These are phyloP conservation scores for Cataglyphis albicans DNA, from an alignment of 2,888 invertebrate genomes.

Conservation along the genomic window DNA sequence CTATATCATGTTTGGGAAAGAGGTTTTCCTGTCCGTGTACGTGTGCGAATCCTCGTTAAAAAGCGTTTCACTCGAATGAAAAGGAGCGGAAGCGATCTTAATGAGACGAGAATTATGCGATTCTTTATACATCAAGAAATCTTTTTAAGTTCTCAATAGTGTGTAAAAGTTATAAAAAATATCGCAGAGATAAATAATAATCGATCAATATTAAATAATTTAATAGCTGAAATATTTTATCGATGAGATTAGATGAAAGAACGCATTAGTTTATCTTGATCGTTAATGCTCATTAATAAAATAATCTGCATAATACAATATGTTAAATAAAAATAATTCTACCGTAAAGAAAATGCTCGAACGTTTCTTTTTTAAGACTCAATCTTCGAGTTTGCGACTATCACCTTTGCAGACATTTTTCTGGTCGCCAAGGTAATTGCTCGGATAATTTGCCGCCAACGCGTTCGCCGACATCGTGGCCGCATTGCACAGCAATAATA, in stretches of 20 bases:
- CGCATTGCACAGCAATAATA: constrained; percentile 47
- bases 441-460: constrained; percentile 56
- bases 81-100: constrained; percentile 68
- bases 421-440: constrained; percentile 51
- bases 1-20: constrained; percentile 68
- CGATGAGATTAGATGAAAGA: neutral
- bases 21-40: constrained; percentile 58
- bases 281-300: neutral
- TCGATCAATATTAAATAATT: neutral
- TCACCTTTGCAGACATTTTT: constrained; percentile 10
- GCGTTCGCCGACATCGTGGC: constrained; percentile 33
- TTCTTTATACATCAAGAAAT: constrained; percentile 23
- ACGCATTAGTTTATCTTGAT: neutral
- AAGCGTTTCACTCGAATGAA: constrained; percentile 70
- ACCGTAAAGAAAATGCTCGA: neutral
- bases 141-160: neutral
- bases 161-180: neutral
- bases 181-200: constrained; percentile 10
- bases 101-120: constrained; percentile 58
- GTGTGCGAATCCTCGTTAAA: constrained; percentile 67
- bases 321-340: constrained; percentile 51
- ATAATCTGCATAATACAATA: constrained; percentile 44
- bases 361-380: constrained; percentile 4
- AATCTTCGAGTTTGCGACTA: neutral
- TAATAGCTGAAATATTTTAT: neutral